Evolutionary conservation across 2,888 invertebrate species (phyloP).

Genomic region (Tiliacea aurago): DNA sequence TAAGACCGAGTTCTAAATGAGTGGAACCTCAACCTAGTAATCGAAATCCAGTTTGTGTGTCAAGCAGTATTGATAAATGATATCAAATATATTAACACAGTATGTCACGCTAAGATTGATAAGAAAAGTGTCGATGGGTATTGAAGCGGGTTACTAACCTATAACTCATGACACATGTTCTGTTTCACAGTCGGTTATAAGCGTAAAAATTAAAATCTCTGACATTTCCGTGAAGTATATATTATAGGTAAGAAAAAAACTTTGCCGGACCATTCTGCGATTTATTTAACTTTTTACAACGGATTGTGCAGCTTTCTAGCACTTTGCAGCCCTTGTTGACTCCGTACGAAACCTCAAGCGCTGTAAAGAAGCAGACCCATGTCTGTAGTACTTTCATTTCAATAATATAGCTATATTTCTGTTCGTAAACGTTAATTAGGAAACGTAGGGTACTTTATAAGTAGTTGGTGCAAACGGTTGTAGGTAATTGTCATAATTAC

Average conservation of each 20-base stretch:
- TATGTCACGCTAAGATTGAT: conserved; percentile 1
- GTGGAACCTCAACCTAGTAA: conserved; percentile 5
- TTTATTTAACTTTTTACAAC: conserved; percentile 41
- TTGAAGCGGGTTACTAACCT: not conserved
- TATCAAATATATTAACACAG: conserved; percentile 2
- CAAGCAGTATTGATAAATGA: conserved; percentile 16
- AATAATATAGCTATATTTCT: not conserved
- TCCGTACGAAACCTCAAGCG: conserved; percentile 4
- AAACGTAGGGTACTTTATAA: conserved; percentile 16
- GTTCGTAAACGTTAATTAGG: not conserved
- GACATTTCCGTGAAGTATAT: conserved; percentile 12
- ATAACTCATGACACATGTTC: not conserved
- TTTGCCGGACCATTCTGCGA: conserved; percentile 13
- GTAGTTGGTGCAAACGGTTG: conserved; percentile 3
- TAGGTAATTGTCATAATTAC: conserved; percentile 29
- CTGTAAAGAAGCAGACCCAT: conserved; percentile 1
- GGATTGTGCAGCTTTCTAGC: conserved; percentile 16
- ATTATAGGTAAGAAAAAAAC: not conserved
- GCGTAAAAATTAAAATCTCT: conserved; percentile 1
- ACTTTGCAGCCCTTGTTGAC: conserved; percentile 30
- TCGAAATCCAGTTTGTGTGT: conserved; percentile 2
- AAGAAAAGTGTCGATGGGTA: not conserved
- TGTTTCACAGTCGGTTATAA: not conserved
- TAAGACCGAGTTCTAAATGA: not conserved
- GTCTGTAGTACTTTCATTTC: not conserved